phyloP scores from a whole-genome alignment of 2,113 vertebrate genomes.

The Phodopus roborovskii region DNA sequence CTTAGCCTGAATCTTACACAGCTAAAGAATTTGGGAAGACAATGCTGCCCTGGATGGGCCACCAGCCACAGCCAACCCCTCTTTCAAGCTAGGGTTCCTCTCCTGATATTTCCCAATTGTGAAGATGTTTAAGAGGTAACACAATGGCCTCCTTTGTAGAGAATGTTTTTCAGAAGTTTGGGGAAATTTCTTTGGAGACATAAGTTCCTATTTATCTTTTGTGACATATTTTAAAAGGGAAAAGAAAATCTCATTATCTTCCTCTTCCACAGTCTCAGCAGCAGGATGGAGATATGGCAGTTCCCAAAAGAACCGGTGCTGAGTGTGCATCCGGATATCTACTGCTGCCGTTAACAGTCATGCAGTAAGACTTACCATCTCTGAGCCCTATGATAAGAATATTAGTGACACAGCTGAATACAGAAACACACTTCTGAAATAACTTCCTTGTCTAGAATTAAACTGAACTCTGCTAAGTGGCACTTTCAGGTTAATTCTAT shows the following conservation, averaged over 20 bases:
- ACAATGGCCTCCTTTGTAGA: background rate
- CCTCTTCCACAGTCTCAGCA: conserved; percentile 67
- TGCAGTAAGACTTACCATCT: conserved; percentile 45
- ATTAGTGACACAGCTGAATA: conserved; percentile 63
- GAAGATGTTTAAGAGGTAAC: background rate
- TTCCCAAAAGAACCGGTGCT: conserved; percentile 63
- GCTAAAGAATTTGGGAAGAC: background rate
- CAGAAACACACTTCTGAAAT: conserved; percentile 67
- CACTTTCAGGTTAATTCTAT: conserved; percentile 61
- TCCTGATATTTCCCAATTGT: background rate
- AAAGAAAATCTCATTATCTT: conserved; percentile 75
- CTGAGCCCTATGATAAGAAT: conserved; percentile 54
- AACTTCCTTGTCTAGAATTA: conserved; percentile 55
- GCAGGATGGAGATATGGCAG: conserved; percentile 79
- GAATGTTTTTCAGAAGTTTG: conserved; percentile 66
- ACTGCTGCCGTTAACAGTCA: conserved; percentile 31
- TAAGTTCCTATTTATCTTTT: conserved; percentile 82
- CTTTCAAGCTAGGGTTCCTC: background rate
- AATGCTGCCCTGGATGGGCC: background rate
- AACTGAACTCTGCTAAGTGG: conserved; percentile 64
- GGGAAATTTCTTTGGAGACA: conserved; percentile 67
- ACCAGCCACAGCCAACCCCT: background rate
- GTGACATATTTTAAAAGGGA: conserved; percentile 61
- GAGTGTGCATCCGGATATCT: conserved; percentile 35
- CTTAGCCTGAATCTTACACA: background rate